Evolutionary conservation across 2,888 invertebrate genomes (phyloP), one percentile per base, ranked within the genome.

Genomic region (Fragum sueziense): DNA sequence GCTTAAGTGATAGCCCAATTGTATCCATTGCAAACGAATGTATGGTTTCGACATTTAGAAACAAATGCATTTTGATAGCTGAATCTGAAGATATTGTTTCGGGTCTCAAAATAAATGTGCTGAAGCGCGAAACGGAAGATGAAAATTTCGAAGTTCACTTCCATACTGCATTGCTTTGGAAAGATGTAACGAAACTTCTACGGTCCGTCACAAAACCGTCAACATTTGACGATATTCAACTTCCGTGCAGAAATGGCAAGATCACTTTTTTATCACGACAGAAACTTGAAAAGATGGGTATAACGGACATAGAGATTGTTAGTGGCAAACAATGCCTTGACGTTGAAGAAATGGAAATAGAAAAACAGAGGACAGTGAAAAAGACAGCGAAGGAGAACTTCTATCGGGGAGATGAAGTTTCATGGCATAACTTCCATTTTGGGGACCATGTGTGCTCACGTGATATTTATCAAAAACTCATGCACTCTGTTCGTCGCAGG

Each of bases 221-320:
- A n/a, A 9, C 11, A 4, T 14, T 37, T 34, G n/a, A n/a, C 6
- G 62, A 62, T 31, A 62, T 62, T 9, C 33, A 34, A 22, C 31
- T 62, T 7, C 62, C 62, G 33, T 62, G 62, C n/a, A 14, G 14
- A 14, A 25, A 34, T 22, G 62, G 62, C 20, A 33, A 62, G 31
- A n/a, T 34, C 1, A n/a, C 25, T 37, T 62, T 22, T 34, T 11
- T 62, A n/a, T 20, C 62, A 34, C 20, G 6, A n/a, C 9, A 33
- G 22, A 11, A n/a, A 20, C 6, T 34, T 22, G 69, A 57, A n/a
- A 61, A 59, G 7, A 11, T 77, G 47, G 51, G 73, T 9, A 25
- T 77, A 11, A 67, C 72, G 6, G 88, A 88, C 61, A 73, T 88
- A 22, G 87, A 88, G 14, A 84, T 90, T 41, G 72, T 89, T 9